Evolutionary conservation across 2,113 vertebrate species (phyloP), one percentile per base, ranked within the genome.

Genomic region (Coregonus clupeaformis): DNA sequence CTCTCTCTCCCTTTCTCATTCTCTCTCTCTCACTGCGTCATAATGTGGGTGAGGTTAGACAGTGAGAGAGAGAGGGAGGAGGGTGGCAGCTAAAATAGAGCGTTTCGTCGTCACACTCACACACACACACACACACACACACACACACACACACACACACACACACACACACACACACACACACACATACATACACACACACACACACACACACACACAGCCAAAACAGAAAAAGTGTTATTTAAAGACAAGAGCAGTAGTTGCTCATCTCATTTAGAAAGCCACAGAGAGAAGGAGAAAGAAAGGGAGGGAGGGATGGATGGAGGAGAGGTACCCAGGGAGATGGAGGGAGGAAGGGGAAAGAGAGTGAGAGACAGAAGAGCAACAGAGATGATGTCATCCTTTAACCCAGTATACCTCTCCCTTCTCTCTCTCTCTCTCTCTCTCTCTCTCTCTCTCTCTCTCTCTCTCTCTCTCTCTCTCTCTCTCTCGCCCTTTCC

Each of bases 381-480:
- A 30, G 27, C 29, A 64, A 59, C 36, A 60, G 72, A 81, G 80
- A 89, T 91, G 91, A 90, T 91, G 91, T 92, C 87, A 91, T 90
- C 77, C 78, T 80, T 89, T 89, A 89, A 86, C 83, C 86, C 84
- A 79, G 30, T 82, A 49, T 16, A 71, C 76, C 3, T 42, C 82
- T 80, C 80, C 76, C 55, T 74, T 73, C 81, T 83, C 70, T 85
- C 77, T 80, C 69, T 62, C 29, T 42, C 52, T 30, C 6, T 69
- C 55, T 74, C 75, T 55, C 69, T 79, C 67, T 47, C 36, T 29
- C 68, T 13, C 69, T 59, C 75, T 55, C 36, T 81, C 45, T 42
- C 9, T 42, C 9, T 9, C 36, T 42, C 2, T 11, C 9, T 42
- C 9, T 42, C 36, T 32, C 6, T 32, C 55, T 74, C 64, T 73